A percentile compares a stretch with the other conserved stretches of the same genome.
Conservation (phyloP, 2,888 invertebrate genomes). For the Synanthedon andrenaeformis region DNA sequence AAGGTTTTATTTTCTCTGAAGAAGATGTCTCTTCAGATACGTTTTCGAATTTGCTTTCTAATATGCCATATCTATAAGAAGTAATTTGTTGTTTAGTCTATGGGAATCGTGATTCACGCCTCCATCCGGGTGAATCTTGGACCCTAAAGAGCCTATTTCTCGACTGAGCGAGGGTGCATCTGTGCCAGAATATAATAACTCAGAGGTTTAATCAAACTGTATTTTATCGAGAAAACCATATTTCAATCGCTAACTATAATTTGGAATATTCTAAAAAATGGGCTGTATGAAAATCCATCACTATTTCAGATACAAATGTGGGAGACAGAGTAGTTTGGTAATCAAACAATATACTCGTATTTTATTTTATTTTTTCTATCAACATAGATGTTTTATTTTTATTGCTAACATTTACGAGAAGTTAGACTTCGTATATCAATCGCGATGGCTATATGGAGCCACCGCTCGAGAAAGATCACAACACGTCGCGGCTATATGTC, state of each 20-base stretch:
- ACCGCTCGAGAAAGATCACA: slow-evolving; percentile 21
- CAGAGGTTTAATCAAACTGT: not conserved
- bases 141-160: slow-evolving; percentile 50
- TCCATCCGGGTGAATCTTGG: slow-evolving; percentile 40
- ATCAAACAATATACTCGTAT: too few species aligned
- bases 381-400: not conserved
- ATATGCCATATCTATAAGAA: not conserved
- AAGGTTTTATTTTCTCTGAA: too few species aligned
- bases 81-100: slow-evolving; percentile 11
- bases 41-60: too few species aligned
- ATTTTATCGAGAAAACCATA: too few species aligned
- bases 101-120: slow-evolving; percentile 13
- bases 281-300: too few species aligned
- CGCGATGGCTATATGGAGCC: slow-evolving; percentile 20
- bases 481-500: slow-evolving; percentile 18
- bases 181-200: not conserved
- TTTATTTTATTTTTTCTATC: too few species aligned
- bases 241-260: too few species aligned
- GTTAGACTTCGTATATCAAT: slow-evolving; percentile 51
- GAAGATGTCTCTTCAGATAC: too few species aligned
- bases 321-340: too few species aligned
- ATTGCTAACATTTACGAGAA: slow-evolving; percentile 21
- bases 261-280: too few species aligned
- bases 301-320: too few species aligned
- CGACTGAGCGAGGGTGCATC: slow-evolving; percentile 46